These are phyloP conservation scores for Panulirus ornatus DNA, from an alignment of 1,140 invertebrate species.

Conservation along the genomic window DNA sequence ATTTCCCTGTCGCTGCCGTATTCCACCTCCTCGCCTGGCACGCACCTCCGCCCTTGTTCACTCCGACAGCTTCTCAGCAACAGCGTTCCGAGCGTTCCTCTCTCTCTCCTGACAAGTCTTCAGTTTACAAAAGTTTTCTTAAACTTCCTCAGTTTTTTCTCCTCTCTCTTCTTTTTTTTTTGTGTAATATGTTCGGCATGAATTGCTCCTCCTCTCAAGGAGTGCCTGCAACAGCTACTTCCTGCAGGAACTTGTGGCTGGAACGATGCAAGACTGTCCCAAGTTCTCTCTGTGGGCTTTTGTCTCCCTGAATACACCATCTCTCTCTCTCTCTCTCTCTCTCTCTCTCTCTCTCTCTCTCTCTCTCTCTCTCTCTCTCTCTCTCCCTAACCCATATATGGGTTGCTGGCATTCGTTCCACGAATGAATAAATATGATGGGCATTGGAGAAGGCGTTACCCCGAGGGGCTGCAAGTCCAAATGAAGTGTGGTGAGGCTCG, in stretches of 20 bases:
- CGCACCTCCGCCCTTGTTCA: neutral
- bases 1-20: neutral
- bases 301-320: neutral
- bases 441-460: too few relatives aligned
- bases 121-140: too few relatives aligned
- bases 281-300: neutral
- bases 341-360: neutral
- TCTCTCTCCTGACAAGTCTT: too few relatives aligned
- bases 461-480: too few relatives aligned
- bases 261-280: too few relatives aligned
- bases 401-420: too few relatives aligned
- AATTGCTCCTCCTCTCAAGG: neutral
- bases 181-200: neutral
- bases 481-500: too few relatives aligned
- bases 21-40: neutral
- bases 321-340: neutral
- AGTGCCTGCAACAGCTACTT: too few relatives aligned
- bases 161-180: neutral
- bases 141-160: too few relatives aligned
- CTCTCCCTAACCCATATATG: neutral
- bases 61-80: neutral
- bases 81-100: neutral
- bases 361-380: slow-evolving; percentile 15
- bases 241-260: too few relatives aligned
- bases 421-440: too few relatives aligned